These are phyloP conservation scores for Equus quagga DNA, from an alignment of 2,113 vertebrate species.

Conservation along the genomic window DNA sequence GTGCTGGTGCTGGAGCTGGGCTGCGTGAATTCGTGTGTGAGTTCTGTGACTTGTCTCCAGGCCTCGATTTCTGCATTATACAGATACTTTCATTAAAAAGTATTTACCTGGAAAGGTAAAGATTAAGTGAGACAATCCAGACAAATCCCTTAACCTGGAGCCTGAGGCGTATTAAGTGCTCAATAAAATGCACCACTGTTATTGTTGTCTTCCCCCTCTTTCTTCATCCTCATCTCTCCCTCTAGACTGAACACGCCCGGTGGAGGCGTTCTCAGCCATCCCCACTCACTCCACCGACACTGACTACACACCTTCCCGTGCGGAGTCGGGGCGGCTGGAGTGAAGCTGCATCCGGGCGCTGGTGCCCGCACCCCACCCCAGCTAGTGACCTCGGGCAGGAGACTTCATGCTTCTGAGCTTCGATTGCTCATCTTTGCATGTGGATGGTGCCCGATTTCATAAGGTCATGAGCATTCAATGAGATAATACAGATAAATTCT, in stretches of 20 bases:
- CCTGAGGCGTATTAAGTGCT: background rate
- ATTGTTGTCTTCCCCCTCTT: background rate
- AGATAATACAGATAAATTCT: background rate
- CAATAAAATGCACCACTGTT: background rate
- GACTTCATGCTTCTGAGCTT: background rate
- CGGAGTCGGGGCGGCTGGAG: background rate
- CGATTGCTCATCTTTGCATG: background rate
- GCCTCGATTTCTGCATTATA: background rate
- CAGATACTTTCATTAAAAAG: background rate
- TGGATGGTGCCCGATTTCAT: background rate
- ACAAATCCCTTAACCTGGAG: background rate
- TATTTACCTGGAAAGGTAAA: background rate
- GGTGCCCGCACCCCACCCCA: background rate
- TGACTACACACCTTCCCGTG: background rate
- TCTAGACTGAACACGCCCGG: background rate
- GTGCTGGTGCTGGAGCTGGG: background rate
- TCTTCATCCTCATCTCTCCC: background rate
- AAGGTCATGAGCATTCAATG: background rate
- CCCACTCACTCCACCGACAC: background rate
- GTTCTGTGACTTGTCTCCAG: background rate
- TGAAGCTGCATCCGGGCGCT: background rate
- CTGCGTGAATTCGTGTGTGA: background rate
- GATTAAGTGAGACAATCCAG: background rate
- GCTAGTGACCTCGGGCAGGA: background rate
- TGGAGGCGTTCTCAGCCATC: background rate